Conservation (phyloP, 1,140 invertebrate species). For the Cherax quadricarinatus region DNA sequence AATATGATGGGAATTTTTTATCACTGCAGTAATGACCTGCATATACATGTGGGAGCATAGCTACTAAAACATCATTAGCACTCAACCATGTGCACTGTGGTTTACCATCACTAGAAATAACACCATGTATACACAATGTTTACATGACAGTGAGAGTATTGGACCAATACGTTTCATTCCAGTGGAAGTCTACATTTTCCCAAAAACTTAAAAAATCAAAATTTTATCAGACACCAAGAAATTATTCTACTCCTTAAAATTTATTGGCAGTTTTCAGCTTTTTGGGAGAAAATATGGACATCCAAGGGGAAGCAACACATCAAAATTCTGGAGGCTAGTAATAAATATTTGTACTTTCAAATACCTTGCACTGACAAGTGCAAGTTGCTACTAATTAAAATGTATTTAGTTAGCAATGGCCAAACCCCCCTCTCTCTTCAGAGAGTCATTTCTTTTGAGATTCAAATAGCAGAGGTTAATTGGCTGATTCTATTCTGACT, state of each 20-base stretch:
- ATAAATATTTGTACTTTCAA: conserved; percentile 70
- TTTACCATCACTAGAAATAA: conserved; percentile 1
- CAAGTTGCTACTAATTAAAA: conserved; percentile 51
- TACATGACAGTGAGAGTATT: conserved; percentile 62
- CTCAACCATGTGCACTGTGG: background rate
- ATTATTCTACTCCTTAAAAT: conserved; percentile 55
- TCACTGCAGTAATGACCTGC: conserved; percentile 16
- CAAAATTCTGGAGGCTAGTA: conserved; percentile 49
- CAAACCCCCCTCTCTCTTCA: background rate
- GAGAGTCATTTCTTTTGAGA: conserved; percentile 35
- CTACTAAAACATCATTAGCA: background rate
- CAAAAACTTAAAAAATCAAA: conserved; percentile 37
- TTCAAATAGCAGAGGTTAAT: conserved; percentile 16
- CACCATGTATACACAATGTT: conserved; percentile 35
- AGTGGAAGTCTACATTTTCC: conserved; percentile 47
- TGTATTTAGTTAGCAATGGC: conserved; percentile 55
- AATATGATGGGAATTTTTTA: background rate
- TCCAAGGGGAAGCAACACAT: conserved; percentile 50
- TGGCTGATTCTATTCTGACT: background rate
- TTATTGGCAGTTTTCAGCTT: conserved; percentile 57
- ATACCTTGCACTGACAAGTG: conserved; percentile 45
- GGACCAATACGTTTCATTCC: conserved; percentile 44
- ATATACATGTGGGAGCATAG: conserved; percentile 10
- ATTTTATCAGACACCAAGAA: conserved; percentile 39
- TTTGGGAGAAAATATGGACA: conserved; percentile 46